Base-by-base conservation (phyloP, 2,888 invertebrate genomes). In the Alviniconcha strummeri region DNA sequence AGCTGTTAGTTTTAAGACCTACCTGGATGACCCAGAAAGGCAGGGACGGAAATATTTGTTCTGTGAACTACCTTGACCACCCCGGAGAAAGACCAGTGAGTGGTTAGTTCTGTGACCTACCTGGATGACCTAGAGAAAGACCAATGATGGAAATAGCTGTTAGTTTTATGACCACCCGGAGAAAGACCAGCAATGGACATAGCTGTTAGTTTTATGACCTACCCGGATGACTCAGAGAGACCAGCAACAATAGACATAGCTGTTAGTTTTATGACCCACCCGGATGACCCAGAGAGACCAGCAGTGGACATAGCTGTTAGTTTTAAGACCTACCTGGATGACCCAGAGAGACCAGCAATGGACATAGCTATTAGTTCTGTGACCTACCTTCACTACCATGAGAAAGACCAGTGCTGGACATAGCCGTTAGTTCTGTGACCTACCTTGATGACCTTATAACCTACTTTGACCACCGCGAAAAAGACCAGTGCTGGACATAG, bases 91-190 rank as follows among this genome's bases (percentile, higher is more conserved):
- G 36, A 36, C 36, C 36, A 36, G 36, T 0, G 36, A 36, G 36
- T 3, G 0, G 36, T 36, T 36, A 36, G 36, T 36, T 36, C 3
- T 36, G 3, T 36, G 78, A 90, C 90, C 19, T 90, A 93, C 82
- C 82, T 85, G 56, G 90, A 90, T 71, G 86, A 88, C 83, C 85
- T 86, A 6, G 86, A 87, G 79, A 81, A 82, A 11, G 83, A 85
- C 13, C 75, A 81, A 52, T 19, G 52, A 19, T 8, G 52, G 11
- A n/a, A 1, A n/a, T 36, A 72, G 36, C 36, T 75, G 52, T 13
- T 6, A 69, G n/a, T 15, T n/a, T 15, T 9, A 64, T 52, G 8
- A 36, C 72, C 72, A 64, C 64, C 64, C 15, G 36, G 36, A 60
- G 60, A 13, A 4, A 60, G 13, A 60, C 13, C 1, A 60, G 60